Percentiles rank a stretch among this genome's conserved stretches.
phyloP scores from a whole-genome alignment of 2,797 vertebrate species.

The Malurus leucopterus region DNA sequence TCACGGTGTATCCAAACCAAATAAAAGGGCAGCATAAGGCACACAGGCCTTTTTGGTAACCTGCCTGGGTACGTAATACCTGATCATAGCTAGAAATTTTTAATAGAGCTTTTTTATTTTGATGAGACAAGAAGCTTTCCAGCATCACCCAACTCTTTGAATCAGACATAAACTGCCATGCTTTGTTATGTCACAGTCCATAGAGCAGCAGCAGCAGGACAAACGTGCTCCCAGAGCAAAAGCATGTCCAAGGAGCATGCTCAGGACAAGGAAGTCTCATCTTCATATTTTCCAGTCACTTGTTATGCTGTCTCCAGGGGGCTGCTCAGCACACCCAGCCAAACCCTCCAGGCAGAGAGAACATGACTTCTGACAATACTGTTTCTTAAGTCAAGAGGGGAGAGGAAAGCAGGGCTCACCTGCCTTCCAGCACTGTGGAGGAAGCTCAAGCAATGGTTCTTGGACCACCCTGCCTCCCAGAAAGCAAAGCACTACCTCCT shows the following conservation, averaged over 20 bases:
- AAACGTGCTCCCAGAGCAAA: not conserved
- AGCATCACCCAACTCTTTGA: not conserved
- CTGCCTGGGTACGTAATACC: not conserved
- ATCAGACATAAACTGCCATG: not conserved
- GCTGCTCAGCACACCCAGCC: not conserved
- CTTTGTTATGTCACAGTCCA: not conserved
- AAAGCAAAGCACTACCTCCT: not conserved
- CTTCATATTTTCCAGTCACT: not conserved
- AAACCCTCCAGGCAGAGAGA: not conserved
- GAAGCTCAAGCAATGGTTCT: not conserved
- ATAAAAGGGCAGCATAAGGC: not conserved
- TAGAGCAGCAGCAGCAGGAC: not conserved
- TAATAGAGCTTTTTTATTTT: not conserved
- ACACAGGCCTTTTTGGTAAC: not conserved
- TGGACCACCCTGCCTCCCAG: not conserved
- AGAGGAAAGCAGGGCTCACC: not conserved
- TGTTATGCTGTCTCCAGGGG: not conserved
- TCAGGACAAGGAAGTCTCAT: not conserved
- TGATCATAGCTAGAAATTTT: not conserved
- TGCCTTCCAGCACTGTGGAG: not conserved
- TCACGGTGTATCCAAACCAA: not conserved
- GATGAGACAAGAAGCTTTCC: not conserved
- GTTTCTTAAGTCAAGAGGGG: not conserved
- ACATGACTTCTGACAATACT: not conserved
- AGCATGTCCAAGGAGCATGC: not conserved